Percentiles rank a stretch among this genome's conserved stretches.
These are phyloP conservation scores for Bombus picipes DNA, from an alignment of 1,140 invertebrate species.

Conservation along the genomic window DNA sequence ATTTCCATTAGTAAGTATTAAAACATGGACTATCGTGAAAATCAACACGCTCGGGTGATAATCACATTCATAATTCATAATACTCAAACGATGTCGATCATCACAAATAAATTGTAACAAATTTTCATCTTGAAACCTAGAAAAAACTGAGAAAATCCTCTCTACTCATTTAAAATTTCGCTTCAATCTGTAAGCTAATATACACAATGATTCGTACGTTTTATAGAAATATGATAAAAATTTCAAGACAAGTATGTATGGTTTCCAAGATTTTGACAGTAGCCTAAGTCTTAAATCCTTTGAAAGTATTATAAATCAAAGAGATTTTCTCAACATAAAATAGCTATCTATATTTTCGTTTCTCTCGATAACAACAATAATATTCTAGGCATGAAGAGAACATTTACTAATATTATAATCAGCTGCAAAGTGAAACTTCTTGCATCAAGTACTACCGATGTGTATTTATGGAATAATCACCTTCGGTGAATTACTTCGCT, in stretches of 20 bases:
- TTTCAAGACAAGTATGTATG: too few species aligned
- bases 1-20: background rate
- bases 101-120: background rate
- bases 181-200: background rate
- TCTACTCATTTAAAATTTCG: background rate
- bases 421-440: constrained; percentile 10
- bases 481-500: constrained; percentile 28
- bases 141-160: background rate
- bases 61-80: background rate
- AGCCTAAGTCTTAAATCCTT: too few species aligned
- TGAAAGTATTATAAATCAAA: background rate
- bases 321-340: background rate
- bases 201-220: too few species aligned
- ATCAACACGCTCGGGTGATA: background rate
- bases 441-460: background rate
- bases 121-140: background rate
- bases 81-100: background rate
- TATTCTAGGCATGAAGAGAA: background rate
- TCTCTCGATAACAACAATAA: background rate
- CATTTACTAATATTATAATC: background rate
- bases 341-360: background rate
- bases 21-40: too few species aligned
- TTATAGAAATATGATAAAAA: too few species aligned
- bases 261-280: too few species aligned
- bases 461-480: constrained; percentile 45